Conservation (phyloP, 2,888 invertebrate species). For the Dasysyrphus albostriatus region DNA sequence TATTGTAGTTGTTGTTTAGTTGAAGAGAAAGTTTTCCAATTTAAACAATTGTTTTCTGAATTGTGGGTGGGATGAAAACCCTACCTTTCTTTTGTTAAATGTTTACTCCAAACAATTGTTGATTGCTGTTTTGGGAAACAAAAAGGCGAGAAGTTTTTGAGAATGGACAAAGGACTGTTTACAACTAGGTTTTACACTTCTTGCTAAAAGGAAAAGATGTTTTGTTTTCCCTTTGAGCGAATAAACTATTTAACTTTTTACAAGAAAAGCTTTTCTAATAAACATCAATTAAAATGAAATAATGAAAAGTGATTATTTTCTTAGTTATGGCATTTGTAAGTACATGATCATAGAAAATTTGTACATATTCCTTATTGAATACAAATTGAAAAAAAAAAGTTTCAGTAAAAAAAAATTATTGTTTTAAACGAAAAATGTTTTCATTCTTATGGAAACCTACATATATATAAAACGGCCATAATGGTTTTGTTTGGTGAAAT, state of each 20-base stretch:
- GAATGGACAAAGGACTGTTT: not conserved
- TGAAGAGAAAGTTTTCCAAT: slow-evolving; percentile 66
- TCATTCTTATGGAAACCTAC: too few species aligned
- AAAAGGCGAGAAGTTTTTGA: slow-evolving; percentile 1
- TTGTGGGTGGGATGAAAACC: not conserved
- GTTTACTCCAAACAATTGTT: slow-evolving; percentile 45
- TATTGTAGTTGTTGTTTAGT: slow-evolving; percentile 9
- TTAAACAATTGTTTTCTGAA: slow-evolving; percentile 43
- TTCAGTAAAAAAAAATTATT: too few species aligned
- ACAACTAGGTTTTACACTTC: not conserved
- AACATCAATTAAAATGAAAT: slow-evolving; percentile 13
- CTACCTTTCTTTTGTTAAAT: slow-evolving; percentile 23
- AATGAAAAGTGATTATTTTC: not conserved
- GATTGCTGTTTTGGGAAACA: slow-evolving; percentile 39
- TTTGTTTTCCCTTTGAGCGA: slow-evolving; percentile 3
- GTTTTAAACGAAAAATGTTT: too few species aligned
- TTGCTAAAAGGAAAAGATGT: not conserved
- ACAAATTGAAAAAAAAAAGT: too few species aligned
- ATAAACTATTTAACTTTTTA: slow-evolving; percentile 14
- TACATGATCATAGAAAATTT: not conserved
- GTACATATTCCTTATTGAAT: not conserved
- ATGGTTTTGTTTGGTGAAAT: too few species aligned
- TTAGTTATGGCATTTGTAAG: not conserved
- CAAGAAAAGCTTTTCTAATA: not conserved
- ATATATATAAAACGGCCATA: too few species aligned